Evolutionary conservation across 92 coral and sea anemone genomes (phyloP), one percentile per base, ranked within the genome.

Genomic region (Pocillopora grandis): DNA sequence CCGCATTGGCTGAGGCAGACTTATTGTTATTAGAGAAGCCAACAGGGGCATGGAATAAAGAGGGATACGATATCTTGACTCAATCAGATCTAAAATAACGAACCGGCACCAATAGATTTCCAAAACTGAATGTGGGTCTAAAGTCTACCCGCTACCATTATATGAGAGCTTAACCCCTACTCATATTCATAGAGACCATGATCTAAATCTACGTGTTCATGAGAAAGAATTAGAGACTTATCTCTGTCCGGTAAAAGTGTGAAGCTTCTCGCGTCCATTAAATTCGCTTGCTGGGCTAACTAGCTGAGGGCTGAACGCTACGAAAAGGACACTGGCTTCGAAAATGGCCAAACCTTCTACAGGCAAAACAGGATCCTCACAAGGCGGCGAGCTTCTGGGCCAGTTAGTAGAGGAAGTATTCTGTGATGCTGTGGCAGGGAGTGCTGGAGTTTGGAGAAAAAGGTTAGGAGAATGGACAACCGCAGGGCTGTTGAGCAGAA

Each of bases 51-150:
- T 77, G 18, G 82, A 58, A 10, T 42, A 33, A 62, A 77, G 61
- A 48, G 68, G 82, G 17, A 77, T 77, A 4, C 71, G 68, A 61
- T 61, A 77, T 0, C 82, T 71, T 10, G 21, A 1, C 1, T 58
- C 68, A 12, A 77, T 77, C 12, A 80, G 65, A 55, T 66, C 75
- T 17, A 80, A 17, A 52, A 80, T 65, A 66, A 66, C 18, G 21
- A 23, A 58, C 62, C 36, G 6, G 75, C 76, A 7, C 84, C 84
- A 1, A 80, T 67, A 17, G 84, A 48, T 2, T 48, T 16, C 76
- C 84, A 80, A 80, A 80, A 66, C 27, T 80, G 75, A 9, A 19
- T 1, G 6, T 67, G 84, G 17, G 5, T 3, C 15, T 80, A 48
- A 0, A 80, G 48, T 1, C 48, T 49, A 14, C 75, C 76, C 1